Evolutionary conservation across 2,797 vertebrate species (phyloP).

Genomic region (Columba guinea): DNA sequence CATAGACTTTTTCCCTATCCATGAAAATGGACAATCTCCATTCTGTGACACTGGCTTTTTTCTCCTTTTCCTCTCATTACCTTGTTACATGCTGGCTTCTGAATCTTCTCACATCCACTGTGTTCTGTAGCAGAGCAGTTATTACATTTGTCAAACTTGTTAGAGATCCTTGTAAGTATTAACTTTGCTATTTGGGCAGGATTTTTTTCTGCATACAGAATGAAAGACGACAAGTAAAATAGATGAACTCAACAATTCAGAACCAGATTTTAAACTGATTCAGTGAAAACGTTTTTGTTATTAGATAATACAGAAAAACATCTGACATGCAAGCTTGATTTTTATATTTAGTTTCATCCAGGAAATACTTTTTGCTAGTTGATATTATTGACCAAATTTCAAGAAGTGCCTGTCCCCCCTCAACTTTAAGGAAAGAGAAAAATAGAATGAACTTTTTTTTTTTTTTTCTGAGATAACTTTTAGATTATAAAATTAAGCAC

Average conservation of each 20-base stretch:
- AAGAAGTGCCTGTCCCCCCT: background rate
- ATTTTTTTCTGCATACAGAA: background rate
- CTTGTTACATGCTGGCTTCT: background rate
- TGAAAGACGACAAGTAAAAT: background rate
- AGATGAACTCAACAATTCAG: background rate
- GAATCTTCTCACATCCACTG: background rate
- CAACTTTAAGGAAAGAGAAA: background rate
- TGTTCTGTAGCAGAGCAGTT: background rate
- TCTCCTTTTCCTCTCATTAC: background rate
- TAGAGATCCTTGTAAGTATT: background rate
- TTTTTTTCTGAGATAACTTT: background rate
- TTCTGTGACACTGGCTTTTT: background rate
- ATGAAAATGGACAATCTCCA: background rate
- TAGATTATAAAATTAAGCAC: background rate
- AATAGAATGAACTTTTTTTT: background rate
- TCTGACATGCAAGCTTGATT: background rate
- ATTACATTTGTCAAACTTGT: background rate
- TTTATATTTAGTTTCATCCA: background rate
- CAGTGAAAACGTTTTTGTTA: background rate
- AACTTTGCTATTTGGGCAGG: background rate
- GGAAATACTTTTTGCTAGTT: background rate
- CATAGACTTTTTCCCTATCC: background rate
- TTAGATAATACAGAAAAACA: background rate
- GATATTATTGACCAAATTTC: background rate
- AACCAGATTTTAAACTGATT: background rate